Percentiles rank a stretch among this genome's conserved stretches.
phyloP scores from a whole-genome alignment of 2,888 invertebrate genomes.

The Coenonympha arcania region DNA sequence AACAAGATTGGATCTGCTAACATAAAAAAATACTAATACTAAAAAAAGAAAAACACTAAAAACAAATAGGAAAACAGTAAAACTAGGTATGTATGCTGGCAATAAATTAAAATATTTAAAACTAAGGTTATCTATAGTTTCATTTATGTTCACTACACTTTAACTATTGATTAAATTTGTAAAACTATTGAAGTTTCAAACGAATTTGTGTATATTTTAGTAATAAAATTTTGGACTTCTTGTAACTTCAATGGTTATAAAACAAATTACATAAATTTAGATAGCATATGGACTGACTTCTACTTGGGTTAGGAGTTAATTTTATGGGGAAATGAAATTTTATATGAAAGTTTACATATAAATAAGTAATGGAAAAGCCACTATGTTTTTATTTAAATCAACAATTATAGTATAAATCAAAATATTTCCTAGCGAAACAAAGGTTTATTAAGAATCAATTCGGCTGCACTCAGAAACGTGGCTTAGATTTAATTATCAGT shows the following conservation, averaged over 20 bases:
- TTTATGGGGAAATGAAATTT: neutral
- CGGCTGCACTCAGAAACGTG: no score
- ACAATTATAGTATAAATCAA: no score
- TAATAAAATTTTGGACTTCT: neutral
- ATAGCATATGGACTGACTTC: neutral
- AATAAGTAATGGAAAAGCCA: no score
- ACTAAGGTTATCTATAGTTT: neutral
- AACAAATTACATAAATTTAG: neutral
- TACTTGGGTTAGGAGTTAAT: neutral
- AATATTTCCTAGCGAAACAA: no score
- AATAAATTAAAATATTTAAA: conserved; percentile 21
- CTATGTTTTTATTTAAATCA: no score
- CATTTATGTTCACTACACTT: neutral
- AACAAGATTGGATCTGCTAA: no score
- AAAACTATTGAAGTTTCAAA: neutral
- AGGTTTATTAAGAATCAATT: no score
- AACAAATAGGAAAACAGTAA: conserved; percentile 6
- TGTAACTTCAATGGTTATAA: neutral
- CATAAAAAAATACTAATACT: neutral
- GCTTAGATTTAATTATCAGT: no score
- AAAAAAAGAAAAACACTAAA: conserved; percentile 1
- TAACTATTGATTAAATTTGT: neutral
- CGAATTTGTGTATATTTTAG: neutral
- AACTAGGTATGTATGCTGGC: conserved; percentile 5
- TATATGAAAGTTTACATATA: neutral